Conservation (phyloP, 2,888 invertebrate genomes). For the Vandiemenella viatica region DNA sequence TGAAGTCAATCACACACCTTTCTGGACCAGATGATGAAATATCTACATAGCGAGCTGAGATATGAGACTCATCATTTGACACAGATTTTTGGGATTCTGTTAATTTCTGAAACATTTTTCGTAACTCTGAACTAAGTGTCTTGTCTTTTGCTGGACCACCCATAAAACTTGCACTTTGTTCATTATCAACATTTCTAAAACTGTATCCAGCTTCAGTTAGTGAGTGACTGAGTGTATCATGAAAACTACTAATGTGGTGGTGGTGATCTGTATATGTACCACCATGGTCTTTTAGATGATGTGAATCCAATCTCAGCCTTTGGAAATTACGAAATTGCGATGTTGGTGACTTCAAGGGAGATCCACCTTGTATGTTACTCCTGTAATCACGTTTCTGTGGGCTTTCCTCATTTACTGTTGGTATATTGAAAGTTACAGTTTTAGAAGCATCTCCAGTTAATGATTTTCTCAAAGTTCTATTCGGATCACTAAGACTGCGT, state of each 20-base stretch:
- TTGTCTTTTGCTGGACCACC: not conserved
- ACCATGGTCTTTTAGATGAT: too few relatives aligned
- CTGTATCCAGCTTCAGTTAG: not conserved
- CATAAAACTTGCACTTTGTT: not conserved
- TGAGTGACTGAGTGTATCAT: not conserved
- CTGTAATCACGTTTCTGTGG: not conserved
- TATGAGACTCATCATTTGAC: not conserved
- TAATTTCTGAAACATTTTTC: not conserved
- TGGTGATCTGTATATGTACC: too few relatives aligned
- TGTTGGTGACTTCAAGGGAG: not conserved
- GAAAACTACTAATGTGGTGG: too few relatives aligned
- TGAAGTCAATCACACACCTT: not conserved
- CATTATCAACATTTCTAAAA: too few relatives aligned
- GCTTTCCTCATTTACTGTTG: not conserved
- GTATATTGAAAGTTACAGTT: too few relatives aligned
- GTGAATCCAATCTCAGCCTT: too few relatives aligned
- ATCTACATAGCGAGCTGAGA: not conserved
- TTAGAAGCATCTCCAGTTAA: not conserved
- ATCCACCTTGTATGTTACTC: not conserved
- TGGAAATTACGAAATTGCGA: too few relatives aligned
- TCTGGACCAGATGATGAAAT: not conserved
- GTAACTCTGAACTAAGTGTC: not conserved
- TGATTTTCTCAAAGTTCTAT: not conserved
- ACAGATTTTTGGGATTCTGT: not conserved
- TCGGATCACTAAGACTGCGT: not conserved